Evolutionary conservation across 2,797 vertebrate genomes (phyloP).

Genomic region (Callimico goeldii): DNA sequence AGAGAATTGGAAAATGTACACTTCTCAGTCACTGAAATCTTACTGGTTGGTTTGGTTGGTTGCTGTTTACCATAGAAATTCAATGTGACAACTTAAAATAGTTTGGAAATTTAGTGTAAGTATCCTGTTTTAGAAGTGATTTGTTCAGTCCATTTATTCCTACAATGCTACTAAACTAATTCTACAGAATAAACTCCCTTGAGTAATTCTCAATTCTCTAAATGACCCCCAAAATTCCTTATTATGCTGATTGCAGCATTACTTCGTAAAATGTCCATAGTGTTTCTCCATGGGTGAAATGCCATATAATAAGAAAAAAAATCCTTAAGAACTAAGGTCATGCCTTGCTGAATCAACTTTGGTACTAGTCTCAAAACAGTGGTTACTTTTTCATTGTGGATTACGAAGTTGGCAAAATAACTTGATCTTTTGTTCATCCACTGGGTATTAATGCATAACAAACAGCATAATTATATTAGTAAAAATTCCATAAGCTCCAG

Average conservation of each 20-base stretch:
- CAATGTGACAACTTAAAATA: not conserved
- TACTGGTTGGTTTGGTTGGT: not conserved
- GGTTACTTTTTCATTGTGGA: conserved; percentile 31
- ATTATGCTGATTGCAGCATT: not conserved
- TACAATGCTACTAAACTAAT: conserved; percentile 4
- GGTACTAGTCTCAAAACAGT: conserved; percentile 3
- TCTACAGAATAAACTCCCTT: conserved; percentile 45
- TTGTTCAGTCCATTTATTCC: conserved; percentile 59
- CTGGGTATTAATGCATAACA: conserved; percentile 14
- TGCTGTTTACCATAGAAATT: conserved; percentile 59
- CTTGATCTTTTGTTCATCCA: conserved; percentile 49
- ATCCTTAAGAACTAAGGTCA: not conserved
- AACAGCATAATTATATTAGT: conserved; percentile 42
- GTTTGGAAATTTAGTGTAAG: conserved; percentile 50
- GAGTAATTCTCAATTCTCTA: conserved; percentile 48
- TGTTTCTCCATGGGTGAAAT: not conserved
- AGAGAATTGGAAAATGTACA: not conserved
- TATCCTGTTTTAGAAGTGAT: conserved; percentile 35
- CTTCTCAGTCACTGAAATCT: not conserved
- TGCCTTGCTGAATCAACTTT: not conserved
- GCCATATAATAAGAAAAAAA: not conserved
- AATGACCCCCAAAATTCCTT: conserved; percentile 54
- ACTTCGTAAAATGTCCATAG: not conserved
- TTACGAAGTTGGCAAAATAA: conserved; percentile 53
- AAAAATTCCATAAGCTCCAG: conserved; percentile 44